Percentiles rank a stretch among this genome's conserved stretches.
Conservation (phyloP, 92 coral and sea anemone genomes). For the Epizoanthus stellaris region DNA sequence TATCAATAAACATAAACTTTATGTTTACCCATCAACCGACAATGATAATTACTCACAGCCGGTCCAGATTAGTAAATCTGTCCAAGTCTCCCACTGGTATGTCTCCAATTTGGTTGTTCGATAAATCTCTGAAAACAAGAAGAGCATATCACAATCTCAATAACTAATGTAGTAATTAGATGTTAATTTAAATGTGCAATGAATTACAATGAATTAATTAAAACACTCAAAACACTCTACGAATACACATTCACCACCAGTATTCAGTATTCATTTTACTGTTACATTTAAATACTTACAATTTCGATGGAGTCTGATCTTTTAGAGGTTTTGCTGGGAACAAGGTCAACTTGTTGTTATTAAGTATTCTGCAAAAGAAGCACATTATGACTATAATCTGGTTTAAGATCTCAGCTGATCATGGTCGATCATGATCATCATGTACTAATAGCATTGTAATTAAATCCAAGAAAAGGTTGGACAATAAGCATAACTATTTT, state of each 20-base stretch:
- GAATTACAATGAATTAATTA: too few species aligned
- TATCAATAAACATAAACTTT: too few species aligned
- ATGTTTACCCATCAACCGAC: too few species aligned
- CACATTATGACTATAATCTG: background rate
- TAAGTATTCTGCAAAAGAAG: constrained; percentile 27
- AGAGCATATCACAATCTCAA: background rate
- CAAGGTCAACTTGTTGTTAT: constrained; percentile 21
- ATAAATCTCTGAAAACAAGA: constrained; percentile 17
- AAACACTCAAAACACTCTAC: too few species aligned
- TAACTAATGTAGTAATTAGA: background rate
- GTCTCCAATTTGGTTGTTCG: constrained; percentile 46
- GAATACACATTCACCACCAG: background rate
- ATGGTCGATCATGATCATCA: too few species aligned
- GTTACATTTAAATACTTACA: background rate
- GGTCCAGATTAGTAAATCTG: constrained; percentile 26
- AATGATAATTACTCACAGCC: constrained; percentile 13
- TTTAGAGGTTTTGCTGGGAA: constrained; percentile 31
- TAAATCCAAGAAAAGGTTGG: too few species aligned
- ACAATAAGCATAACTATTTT: too few species aligned
- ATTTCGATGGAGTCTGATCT: constrained; percentile 35
- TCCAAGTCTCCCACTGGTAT: constrained; percentile 47
- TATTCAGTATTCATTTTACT: background rate
- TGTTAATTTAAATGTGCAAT: too few species aligned
- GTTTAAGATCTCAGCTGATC: background rate
- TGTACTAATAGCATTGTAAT: too few species aligned